A percentile compares a stretch with the other conserved stretches of the same genome.
These are phyloP conservation scores for Nomada hirtipes DNA, from an alignment of 2,888 invertebrate genomes.

Conservation along the genomic window DNA sequence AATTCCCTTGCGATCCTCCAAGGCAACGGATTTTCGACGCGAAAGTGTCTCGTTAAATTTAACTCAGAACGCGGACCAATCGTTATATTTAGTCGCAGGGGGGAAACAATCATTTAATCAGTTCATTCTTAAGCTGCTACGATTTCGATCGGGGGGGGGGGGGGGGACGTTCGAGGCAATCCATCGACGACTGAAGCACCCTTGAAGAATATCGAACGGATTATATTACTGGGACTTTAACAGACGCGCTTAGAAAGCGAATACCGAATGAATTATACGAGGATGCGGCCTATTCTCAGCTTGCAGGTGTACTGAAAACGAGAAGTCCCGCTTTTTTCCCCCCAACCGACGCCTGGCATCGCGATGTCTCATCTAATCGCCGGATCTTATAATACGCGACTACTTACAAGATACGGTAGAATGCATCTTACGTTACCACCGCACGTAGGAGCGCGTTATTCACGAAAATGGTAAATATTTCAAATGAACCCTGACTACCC, in stretches of 20 bases:
- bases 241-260: slow-evolving; percentile 37
- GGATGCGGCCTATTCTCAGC: slow-evolving; percentile 26
- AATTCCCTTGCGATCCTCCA: not conserved
- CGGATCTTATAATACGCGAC: slow-evolving; percentile 59
- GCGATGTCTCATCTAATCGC: slow-evolving; percentile 60
- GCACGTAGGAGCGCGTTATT: slow-evolving; percentile 64
- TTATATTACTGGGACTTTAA: slow-evolving; percentile 40
- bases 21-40: not conserved
- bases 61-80: too few relatives aligned
- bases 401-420: slow-evolving; percentile 59
- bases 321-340: slow-evolving; percentile 25
- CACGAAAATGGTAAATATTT: slow-evolving; percentile 74
- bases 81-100: too few relatives aligned
- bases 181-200: not conserved
- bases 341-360: slow-evolving; percentile 10
- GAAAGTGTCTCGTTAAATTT: not conserved
- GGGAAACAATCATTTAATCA: too few relatives aligned
- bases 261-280: slow-evolving; percentile 36
- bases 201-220: slow-evolving; percentile 17
- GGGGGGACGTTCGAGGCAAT: not conserved
- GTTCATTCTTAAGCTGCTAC: not conserved
- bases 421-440: slow-evolving; percentile 65
- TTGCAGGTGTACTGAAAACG: slow-evolving; percentile 48
- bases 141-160: not conserved
- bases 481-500: slow-evolving; percentile 67